These are phyloP conservation scores for Saccostrea cuccullata DNA, from an alignment of 1,140 invertebrate genomes.

Conservation along the genomic window DNA sequence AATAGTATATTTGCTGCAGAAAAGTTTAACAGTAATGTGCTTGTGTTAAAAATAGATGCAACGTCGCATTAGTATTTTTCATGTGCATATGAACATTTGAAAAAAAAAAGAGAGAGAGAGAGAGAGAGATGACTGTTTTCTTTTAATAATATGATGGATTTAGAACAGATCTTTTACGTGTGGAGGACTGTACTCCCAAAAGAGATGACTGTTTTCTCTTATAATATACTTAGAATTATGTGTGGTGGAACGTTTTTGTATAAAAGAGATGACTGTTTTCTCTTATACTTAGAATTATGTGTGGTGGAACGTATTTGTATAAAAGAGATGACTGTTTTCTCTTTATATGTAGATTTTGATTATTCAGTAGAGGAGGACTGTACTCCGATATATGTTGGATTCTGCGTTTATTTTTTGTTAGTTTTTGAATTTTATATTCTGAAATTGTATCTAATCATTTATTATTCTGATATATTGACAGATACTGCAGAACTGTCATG, in stretches of 20 bases:
- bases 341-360: too few species aligned
- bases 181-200: background rate
- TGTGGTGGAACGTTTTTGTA: too few species aligned
- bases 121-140: too few species aligned
- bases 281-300: too few species aligned
- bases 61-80: too few species aligned
- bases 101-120: too few species aligned
- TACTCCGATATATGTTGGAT: background rate
- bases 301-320: too few species aligned
- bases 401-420: background rate
- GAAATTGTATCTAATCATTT: background rate
- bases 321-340: too few species aligned
- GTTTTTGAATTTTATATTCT: background rate
- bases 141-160: background rate
- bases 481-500: constrained; percentile 5
- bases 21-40: constrained; percentile 13
- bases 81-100: too few species aligned
- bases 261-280: too few species aligned
- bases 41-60: background rate
- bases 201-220: constrained; percentile 27
- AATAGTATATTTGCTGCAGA: constrained; percentile 27
- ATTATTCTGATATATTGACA: constrained; percentile 17
- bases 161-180: background rate
- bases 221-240: background rate
- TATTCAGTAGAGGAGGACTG: too few species aligned